Evolutionary conservation across 2,797 vertebrate genomes (phyloP).

Genomic region (Eupleurogrammus muticus): DNA sequence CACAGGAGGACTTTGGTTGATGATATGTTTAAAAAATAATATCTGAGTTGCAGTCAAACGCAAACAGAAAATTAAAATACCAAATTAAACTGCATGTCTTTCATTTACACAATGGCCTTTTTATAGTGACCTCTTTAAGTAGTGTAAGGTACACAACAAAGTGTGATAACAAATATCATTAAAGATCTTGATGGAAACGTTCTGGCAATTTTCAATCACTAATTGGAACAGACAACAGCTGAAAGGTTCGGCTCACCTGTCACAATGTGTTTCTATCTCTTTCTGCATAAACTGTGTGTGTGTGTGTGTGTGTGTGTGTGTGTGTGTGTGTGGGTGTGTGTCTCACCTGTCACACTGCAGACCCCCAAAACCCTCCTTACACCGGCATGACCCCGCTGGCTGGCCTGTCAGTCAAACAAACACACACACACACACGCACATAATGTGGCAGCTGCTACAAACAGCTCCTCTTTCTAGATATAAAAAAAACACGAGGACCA

Average conservation of each 20-base stretch:
- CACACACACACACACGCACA: conserved; percentile 36
- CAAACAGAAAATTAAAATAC: background rate
- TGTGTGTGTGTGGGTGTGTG: conserved; percentile 34
- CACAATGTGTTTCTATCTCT: conserved; percentile 62
- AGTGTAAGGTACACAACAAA: background rate
- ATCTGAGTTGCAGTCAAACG: background rate
- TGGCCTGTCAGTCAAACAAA: conserved; percentile 84
- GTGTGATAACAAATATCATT: conserved; percentile 17
- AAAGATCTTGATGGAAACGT: conserved; percentile 60
- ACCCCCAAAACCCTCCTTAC: conserved; percentile 92
- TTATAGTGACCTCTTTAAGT: conserved; percentile 6
- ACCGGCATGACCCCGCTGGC: conserved; percentile 91
- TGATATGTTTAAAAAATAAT: conserved; percentile 3
- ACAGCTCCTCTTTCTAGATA: conserved; percentile 50
- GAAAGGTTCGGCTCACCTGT: conserved; percentile 77
- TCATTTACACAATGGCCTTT: background rate
- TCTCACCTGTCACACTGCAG: conserved; percentile 86
- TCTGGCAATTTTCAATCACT: conserved; percentile 59
- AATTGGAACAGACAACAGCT: conserved; percentile 76
- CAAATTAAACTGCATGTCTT: background rate
- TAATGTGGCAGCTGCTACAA: conserved; percentile 49
- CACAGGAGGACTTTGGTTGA: background rate
- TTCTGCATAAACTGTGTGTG: conserved; percentile 27
- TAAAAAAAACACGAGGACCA: conserved; percentile 41
- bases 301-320: conserved; percentile 16